These are phyloP conservation scores for Peromyscus eremicus DNA, from an alignment of 2,797 vertebrate genomes.

Conservation along the genomic window DNA sequence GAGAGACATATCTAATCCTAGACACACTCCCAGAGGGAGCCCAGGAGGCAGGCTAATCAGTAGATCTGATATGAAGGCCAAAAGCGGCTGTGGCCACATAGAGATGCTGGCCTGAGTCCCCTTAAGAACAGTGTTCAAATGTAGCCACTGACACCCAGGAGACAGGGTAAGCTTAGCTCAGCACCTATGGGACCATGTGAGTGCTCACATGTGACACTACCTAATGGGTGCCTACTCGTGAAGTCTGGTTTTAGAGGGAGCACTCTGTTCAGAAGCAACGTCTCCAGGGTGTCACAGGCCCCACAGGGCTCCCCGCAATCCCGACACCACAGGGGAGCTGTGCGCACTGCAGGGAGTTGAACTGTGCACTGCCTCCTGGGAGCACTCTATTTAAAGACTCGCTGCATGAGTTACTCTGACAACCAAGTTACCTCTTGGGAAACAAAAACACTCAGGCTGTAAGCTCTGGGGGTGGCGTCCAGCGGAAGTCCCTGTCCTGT, in stretches of 20 bases:
- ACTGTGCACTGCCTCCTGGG: fast-evolving
- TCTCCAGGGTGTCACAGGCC: not conserved
- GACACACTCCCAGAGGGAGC: too few species aligned
- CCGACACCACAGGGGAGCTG: not conserved
- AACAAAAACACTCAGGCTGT: not conserved
- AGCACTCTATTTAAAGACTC: not conserved
- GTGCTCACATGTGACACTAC: not conserved
- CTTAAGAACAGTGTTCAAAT: not conserved
- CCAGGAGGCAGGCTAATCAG: not conserved
- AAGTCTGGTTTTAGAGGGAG: not conserved
- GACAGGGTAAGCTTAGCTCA: not conserved
- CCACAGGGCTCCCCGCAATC: not conserved
- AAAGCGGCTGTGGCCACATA: not conserved
- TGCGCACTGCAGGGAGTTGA: fast-evolving
- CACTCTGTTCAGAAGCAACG: not conserved
- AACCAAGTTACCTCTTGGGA: not conserved
- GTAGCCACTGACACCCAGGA: too few species aligned
- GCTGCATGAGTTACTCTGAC: not conserved
- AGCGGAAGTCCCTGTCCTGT: fast-evolving
- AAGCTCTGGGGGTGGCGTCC: not conserved
- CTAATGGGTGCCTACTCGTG: not conserved
- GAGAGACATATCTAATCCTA: fast-evolving
- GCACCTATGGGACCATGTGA: not conserved
- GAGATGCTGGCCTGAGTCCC: not conserved
- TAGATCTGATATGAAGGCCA: not conserved